phyloP scores from a whole-genome alignment of 2,113 vertebrate species.

The Anhinga rufa region DNA sequence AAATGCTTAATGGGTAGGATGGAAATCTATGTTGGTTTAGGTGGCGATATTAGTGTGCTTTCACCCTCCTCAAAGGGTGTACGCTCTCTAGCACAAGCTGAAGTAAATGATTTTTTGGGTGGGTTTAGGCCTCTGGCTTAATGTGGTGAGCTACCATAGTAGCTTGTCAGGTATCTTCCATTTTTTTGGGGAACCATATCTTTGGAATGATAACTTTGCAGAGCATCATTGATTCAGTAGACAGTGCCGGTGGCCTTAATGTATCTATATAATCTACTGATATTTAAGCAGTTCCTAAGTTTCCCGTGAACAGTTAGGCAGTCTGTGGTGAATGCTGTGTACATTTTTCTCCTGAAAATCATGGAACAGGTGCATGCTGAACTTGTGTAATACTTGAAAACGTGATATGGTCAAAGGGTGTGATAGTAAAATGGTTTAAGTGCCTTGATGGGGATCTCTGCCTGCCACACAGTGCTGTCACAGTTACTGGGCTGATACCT shows the following conservation, averaged over 20 bases:
- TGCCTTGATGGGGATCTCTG: slow-evolving; percentile 30
- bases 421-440: slow-evolving; percentile 21
- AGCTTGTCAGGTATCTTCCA: slow-evolving; percentile 14
- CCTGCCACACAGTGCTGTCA: slow-evolving; percentile 3
- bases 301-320: slow-evolving; percentile 17
- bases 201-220: slow-evolving; percentile 2
- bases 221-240: slow-evolving; percentile 23
- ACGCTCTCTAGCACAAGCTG: slow-evolving; percentile 16
- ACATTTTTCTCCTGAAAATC: slow-evolving; percentile 37
- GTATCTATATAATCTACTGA: slow-evolving; percentile 30
- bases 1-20: slow-evolving; percentile 18
- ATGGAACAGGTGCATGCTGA: slow-evolving; percentile 20
- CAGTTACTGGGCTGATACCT: neutral
- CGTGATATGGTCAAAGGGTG: neutral
- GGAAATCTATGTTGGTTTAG: slow-evolving; percentile 35
- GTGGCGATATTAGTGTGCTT: slow-evolving; percentile 25
- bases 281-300: neutral
- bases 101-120: slow-evolving; percentile 40
- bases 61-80: slow-evolving; percentile 35
- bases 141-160: slow-evolving; percentile 26
- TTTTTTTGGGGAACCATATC: slow-evolving; percentile 10
- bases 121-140: slow-evolving; percentile 50
- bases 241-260: slow-evolving; percentile 31
- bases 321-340: slow-evolving; percentile 27
- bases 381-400: slow-evolving; percentile 8